phyloP scores from a whole-genome alignment of 2,113 vertebrate species.

The Antechinus stuartii region DNA sequence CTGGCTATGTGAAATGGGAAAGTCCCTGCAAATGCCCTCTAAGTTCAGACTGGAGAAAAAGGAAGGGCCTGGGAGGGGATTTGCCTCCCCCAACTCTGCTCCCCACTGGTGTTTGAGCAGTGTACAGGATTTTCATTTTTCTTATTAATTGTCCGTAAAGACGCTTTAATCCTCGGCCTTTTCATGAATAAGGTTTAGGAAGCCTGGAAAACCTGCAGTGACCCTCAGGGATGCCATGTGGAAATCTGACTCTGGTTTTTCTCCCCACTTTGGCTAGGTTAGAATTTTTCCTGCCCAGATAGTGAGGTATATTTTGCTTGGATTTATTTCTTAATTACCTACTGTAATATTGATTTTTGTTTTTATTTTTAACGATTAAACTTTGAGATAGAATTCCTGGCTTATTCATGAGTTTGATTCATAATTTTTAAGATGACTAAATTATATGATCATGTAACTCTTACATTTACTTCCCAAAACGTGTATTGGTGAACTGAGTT shows the following conservation, averaged over 20 bases:
- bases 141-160: not conserved
- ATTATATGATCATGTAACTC: not conserved
- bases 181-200: not conserved
- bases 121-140: not conserved
- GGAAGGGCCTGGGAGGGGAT: not conserved
- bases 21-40: accelerated
- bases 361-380: not conserved
- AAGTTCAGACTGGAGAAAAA: not conserved
- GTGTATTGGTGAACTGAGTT: not conserved
- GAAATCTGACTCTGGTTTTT: not conserved
- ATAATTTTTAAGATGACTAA: not conserved
- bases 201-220: not conserved
- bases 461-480: not conserved
- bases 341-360: not conserved
- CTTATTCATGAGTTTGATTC: not conserved
- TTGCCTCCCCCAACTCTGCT: not conserved
- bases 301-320: not conserved
- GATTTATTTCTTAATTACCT: not conserved
- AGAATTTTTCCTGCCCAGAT: not conserved
- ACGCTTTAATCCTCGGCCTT: not conserved
- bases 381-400: not conserved
- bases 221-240: not conserved
- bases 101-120: not conserved
- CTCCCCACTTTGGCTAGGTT: not conserved
- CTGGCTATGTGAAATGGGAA: not conserved